A percentile compares a stretch with the other conserved stretches of the same genome.
Conservation (phyloP, 2,797 vertebrate species). For the Oceanodroma leucorhoa region DNA sequence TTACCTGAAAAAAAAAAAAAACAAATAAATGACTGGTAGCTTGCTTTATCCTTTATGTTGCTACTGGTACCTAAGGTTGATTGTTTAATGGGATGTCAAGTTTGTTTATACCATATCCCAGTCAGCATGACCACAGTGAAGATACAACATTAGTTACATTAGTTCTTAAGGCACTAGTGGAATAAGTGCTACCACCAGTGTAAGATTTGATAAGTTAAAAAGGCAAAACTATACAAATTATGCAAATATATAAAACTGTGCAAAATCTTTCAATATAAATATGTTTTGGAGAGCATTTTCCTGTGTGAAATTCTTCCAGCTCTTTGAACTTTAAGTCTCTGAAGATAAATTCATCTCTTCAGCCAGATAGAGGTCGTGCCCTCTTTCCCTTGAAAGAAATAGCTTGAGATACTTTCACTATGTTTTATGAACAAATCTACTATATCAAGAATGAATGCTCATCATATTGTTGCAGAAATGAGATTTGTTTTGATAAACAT, state of each 20-base stretch:
- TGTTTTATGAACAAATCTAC: not conserved
- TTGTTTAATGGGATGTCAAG: not conserved
- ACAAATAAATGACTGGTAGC: not conserved
- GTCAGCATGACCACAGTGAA: not conserved
- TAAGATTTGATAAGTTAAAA: not conserved
- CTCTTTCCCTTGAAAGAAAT: not conserved
- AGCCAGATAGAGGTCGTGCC: not conserved
- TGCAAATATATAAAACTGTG: not conserved
- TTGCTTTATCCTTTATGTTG: not conserved
- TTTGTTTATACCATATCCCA: not conserved
- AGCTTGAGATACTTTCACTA: not conserved
- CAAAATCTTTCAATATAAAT: not conserved
- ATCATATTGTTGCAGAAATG: not conserved
- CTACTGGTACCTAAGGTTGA: not conserved
- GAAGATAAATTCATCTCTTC: not conserved
- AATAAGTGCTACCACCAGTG: not conserved
- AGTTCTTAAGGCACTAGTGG: not conserved
- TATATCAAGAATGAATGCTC: not conserved
- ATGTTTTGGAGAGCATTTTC: not conserved
- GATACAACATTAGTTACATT: not conserved
- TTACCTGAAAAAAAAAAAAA: not conserved
- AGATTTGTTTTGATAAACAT: slow-evolving; percentile 21
- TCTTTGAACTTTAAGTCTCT: not conserved
- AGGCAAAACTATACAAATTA: not conserved
- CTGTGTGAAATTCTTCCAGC: not conserved